Evolutionary conservation across 2,888 invertebrate species (phyloP), one percentile per base, ranked within the genome.

Genomic region (Catocala fraxini): DNA sequence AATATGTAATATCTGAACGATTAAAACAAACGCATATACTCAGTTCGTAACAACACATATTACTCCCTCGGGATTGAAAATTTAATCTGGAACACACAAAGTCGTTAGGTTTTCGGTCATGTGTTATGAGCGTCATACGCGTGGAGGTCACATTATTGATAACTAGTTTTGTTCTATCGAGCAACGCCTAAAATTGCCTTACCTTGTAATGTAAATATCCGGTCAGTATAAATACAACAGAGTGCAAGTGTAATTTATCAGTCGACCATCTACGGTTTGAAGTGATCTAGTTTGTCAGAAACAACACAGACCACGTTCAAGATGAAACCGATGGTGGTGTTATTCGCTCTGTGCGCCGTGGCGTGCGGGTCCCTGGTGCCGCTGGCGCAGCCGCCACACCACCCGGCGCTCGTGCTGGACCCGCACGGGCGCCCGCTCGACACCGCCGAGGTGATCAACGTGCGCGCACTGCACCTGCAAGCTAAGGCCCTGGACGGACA

Each of bases 271-370:
- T 43, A 59, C 81, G 87, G 88, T 87, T 84, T 79, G 90, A 90
- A 91, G 91, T 90, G 89, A 90, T 90, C 89, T 85, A 84, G 72
- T 83, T 75, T 78, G 77, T 85, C 81, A 84, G 85, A 79, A 81
- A 81, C 84, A 85, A 83, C 83, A 84, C 84, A 84, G 83, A 84
- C 83, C 84, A 86, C 81, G 81, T 83, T 77, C 74, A 80, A n/a
- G 75, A 87, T 85, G 86, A 89, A 86, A 80, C 70, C 93, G 92
- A 85, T 95, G 95, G 95, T 95, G 95, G 95, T 95, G 91, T 95
- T 96, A 87, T 95, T 95, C 89, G 95, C 95, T 91, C 89, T 96
- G 71, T 89, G 94, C 82, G 94, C 95, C 73, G 90, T 95, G 82
- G 95, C 94, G 65, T 93, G 93, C 82, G 96, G 95, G 79, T 94